Conservation (phyloP, 2,113 vertebrate genomes). For the Phaethon lepturus region DNA sequence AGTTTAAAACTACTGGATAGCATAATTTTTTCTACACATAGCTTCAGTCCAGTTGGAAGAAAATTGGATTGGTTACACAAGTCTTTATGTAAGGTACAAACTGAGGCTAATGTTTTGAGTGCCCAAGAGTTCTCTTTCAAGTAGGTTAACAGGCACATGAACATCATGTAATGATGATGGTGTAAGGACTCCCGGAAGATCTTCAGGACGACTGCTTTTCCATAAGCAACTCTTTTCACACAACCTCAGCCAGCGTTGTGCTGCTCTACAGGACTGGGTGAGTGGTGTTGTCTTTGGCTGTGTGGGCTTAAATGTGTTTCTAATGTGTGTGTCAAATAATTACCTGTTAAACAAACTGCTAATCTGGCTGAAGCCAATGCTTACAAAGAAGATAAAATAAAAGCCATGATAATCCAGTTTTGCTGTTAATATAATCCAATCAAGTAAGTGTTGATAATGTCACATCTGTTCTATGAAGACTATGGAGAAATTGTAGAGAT, state of each 20-base stretch:
- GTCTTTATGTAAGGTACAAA: constrained; percentile 75
- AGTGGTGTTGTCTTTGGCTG: constrained; percentile 82
- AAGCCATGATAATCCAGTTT: constrained; percentile 94
- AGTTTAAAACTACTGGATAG: neutral
- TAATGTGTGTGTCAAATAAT: constrained; percentile 86
- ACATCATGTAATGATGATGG: constrained; percentile 64
- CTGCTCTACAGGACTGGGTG: constrained; percentile 84
- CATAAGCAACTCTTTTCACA: constrained; percentile 65
- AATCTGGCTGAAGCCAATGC: constrained; percentile 95
- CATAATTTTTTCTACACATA: constrained; percentile 20
- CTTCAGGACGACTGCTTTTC: constrained; percentile 61
- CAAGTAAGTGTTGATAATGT: constrained; percentile 84
- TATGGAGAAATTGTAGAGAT: neutral
- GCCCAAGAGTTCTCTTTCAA: constrained; percentile 49
- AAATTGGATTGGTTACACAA: constrained; percentile 62
- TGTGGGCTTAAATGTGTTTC: constrained; percentile 82
- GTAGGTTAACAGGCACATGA: constrained; percentile 50
- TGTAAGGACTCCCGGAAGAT: constrained; percentile 74
- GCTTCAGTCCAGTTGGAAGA: constrained; percentile 32
- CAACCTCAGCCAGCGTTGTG: constrained; percentile 69
- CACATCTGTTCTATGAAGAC: neutral
- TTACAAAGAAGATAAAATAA: constrained; percentile 98
- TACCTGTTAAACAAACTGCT: constrained; percentile 92
- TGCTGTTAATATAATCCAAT: constrained; percentile 92
- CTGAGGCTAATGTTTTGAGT: constrained; percentile 81